phyloP scores from a whole-genome alignment of 2,888 invertebrate genomes.

The Xanthorhoe spadicearia region DNA sequence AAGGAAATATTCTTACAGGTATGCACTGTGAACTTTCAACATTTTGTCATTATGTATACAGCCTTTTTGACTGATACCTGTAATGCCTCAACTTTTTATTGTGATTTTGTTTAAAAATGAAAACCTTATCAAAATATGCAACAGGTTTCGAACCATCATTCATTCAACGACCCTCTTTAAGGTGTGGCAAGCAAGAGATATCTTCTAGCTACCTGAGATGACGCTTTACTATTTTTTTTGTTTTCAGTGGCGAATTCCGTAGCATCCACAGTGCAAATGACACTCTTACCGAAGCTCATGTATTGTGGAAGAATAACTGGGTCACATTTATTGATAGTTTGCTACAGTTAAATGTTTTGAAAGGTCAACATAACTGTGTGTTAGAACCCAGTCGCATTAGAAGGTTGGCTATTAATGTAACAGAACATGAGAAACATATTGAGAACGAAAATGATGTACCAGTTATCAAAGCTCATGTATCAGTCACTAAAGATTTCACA shows the following conservation, averaged over 20 bases:
- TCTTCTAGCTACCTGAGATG: not conserved
- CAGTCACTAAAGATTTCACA: slow-evolving; percentile 37
- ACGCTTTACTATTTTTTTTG: not conserved
- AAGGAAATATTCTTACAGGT: slow-evolving; percentile 32
- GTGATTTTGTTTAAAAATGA: no score
- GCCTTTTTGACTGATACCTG: no score
- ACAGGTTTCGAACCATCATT: no score
- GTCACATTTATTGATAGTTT: slow-evolving; percentile 91
- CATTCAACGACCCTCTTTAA: no score
- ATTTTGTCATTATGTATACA: no score
- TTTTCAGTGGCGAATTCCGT: slow-evolving; percentile 56
- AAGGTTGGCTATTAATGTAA: slow-evolving; percentile 46
- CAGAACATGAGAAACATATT: slow-evolving; percentile 34
- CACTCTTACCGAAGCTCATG: slow-evolving; percentile 52
- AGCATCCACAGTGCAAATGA: slow-evolving; percentile 47
- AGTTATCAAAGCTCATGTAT: slow-evolving; percentile 39
- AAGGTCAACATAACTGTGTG: slow-evolving; percentile 83
- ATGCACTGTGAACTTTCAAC: not conserved
- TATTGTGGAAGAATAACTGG: slow-evolving; percentile 91
- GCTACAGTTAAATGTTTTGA: slow-evolving; percentile 89
- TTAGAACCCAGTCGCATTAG: slow-evolving; percentile 83
- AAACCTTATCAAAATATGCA: no score
- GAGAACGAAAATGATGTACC: slow-evolving; percentile 14
- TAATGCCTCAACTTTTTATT: no score
- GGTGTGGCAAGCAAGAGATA: no score